phyloP scores from a whole-genome alignment of 2,888 invertebrate genomes.

The Caenorhabditis sinica region DNA sequence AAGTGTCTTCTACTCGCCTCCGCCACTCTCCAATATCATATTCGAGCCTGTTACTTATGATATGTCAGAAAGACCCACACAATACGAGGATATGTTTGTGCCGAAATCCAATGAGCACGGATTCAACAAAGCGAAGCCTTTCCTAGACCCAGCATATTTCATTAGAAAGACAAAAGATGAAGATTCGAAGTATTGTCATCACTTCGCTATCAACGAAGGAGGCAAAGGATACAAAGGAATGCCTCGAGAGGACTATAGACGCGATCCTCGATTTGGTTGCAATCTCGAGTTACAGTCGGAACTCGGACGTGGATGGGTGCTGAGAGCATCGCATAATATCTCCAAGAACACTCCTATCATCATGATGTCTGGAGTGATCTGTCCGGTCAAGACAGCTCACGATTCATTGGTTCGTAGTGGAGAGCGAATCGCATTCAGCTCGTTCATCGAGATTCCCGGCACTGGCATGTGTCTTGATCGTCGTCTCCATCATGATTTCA shows the following conservation, averaged over 20 bases:
- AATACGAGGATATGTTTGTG: neutral
- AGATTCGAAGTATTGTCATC: neutral
- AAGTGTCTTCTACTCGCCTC: conserved; percentile 20
- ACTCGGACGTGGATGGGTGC: conserved; percentile 10
- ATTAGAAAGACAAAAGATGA: neutral
- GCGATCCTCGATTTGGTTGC: neutral
- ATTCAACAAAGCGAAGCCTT: conserved; percentile 9
- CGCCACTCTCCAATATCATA: conserved; percentile 12
- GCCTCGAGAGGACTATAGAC: neutral
- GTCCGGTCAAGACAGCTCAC: neutral
- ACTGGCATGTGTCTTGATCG: conserved; percentile 30
- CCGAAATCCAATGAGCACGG: neutral
- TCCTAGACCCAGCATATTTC: neutral
- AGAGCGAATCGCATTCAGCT: conserved; percentile 29
- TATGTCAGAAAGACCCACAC: neutral
- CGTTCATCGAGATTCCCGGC: conserved; percentile 31
- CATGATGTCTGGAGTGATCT: conserved; percentile 32
- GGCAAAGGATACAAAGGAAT: neutral
- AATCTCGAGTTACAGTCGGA: neutral
- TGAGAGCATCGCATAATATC: neutral
- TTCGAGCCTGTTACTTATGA: conserved; percentile 20
- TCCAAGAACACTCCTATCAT: conserved; percentile 11
- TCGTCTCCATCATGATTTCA: conserved; percentile 21
- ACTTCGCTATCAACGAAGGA: neutral
- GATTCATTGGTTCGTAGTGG: neutral